Conservation (phyloP, 2,888 invertebrate species). For the Synanthedon andrenaeformis region DNA sequence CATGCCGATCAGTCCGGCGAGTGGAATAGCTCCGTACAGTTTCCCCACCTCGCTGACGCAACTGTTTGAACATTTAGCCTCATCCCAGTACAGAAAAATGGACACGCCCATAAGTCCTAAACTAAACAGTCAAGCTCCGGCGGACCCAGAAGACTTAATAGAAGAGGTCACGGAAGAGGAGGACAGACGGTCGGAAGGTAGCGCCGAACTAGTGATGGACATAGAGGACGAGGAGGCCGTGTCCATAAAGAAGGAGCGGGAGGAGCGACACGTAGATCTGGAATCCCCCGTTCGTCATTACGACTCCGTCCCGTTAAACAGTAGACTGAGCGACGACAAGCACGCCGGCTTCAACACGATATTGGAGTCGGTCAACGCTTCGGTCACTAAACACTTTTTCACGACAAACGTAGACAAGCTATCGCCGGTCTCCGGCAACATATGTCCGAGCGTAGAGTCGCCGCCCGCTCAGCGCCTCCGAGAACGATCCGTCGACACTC, state of each 20-base stretch:
- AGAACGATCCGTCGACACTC: slow-evolving; percentile 46
- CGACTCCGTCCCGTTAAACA: slow-evolving; percentile 43
- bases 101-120: slow-evolving; percentile 37
- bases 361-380: slow-evolving; percentile 79
- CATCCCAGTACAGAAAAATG: slow-evolving; percentile 59
- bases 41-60: slow-evolving; percentile 73
- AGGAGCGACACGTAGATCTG: slow-evolving; percentile 33
- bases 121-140: slow-evolving; percentile 28
- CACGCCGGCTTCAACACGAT: slow-evolving; percentile 78
- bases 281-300: slow-evolving; percentile 30
- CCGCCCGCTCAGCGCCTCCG: slow-evolving; percentile 42
- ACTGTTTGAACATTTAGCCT: slow-evolving; percentile 74
- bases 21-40: slow-evolving; percentile 62
- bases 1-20: slow-evolving; percentile 61
- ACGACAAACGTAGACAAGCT: slow-evolving; percentile 77
- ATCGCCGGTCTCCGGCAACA: slow-evolving; percentile 66
- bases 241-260: slow-evolving; percentile 56
- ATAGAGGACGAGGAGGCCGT: slow-evolving; percentile 71
- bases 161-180: slow-evolving; percentile 74
- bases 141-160: slow-evolving; percentile 72
- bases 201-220: slow-evolving; percentile 77
- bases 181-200: slow-evolving; percentile 61
- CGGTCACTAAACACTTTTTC: slow-evolving; percentile 80
- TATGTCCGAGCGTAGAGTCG: slow-evolving; percentile 47
- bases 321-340: slow-evolving; percentile 52